Base-by-base conservation (phyloP, 2,888 invertebrate genomes). In the Mylabris sibirica region DNA sequence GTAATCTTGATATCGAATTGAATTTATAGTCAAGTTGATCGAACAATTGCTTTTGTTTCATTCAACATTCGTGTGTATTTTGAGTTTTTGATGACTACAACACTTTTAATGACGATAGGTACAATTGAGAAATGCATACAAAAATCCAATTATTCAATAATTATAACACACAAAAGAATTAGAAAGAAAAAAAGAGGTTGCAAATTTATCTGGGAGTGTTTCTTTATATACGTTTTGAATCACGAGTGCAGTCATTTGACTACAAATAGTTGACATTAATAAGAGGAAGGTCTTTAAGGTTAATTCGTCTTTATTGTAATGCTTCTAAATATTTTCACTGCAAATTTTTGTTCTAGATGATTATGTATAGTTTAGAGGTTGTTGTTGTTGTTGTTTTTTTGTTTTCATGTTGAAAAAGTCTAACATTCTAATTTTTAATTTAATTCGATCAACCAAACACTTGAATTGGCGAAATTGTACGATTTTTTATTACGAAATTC, bases 231-330 rank as follows among this genome's bases (percentile, higher is more conserved):
- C 30, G 60, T 17, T 38, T 41, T 22, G 69, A 63, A 69, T 69
- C 64, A 69, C 64, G 64, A 66, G 69, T 66, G 63, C 64, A 64
- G 63, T 69, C 71, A 72, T 66, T 71, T 71, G 67, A 70, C 72
- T 68, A 65, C 63, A 60, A 24, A 53, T 53, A 72, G 60, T 73
- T 68, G 72, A 74, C 71, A 72, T 74, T 64, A 72, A 66, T 69
- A 69, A 69, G 60, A 35, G 35, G 44, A 64, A 64, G 53, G 53
- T 53, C 49, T 66, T 53, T 66, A 57, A 69, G 69, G 69, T 69
- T 64, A 66, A 69, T 68, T 49, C 59, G 53, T 64, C 69, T 62
- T 68, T 65, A 65, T 66, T 63, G 64, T 63, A 65, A 65, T 68
- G 69, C 66, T 69, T 66, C 60, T 34, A 62, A 62, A 62, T 38